Conservation (phyloP, 2,113 vertebrate genomes). For the Rousettus leschenaultii region DNA sequence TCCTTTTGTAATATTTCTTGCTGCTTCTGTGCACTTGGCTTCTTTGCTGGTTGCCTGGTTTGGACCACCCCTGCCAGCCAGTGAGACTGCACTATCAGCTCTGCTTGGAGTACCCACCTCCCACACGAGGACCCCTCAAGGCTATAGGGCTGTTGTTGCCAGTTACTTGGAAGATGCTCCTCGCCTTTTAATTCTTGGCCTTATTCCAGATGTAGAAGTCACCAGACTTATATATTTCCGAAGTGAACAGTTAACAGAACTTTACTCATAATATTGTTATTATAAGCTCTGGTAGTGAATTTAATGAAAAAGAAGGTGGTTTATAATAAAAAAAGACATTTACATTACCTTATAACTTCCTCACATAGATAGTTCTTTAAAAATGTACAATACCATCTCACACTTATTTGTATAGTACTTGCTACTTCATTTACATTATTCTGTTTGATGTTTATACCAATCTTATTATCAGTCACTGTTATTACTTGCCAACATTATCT, state of each 20-base stretch:
- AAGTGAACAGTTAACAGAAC: neutral
- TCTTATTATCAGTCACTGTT: neutral
- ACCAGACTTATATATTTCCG: neutral
- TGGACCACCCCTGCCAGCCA: neutral
- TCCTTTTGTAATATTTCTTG: neutral
- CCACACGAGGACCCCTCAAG: neutral
- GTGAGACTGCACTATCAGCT: neutral
- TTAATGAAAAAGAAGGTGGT: neutral
- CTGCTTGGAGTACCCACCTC: too few relatives aligned
- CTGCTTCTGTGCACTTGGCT: too few relatives aligned
- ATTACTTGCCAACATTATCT: neutral
- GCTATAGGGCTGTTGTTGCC: neutral
- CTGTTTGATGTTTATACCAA: neutral
- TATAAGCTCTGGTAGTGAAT: neutral
- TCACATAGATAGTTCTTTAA: neutral
- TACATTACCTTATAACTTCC: neutral
- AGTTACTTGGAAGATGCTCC: neutral
- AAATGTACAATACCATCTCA: neutral
- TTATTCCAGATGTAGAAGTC: neutral
- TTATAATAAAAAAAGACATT: neutral
- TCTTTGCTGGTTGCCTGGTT: neutral
- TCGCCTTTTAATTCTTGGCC: neutral
- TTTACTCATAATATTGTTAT: neutral
- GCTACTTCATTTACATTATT: neutral
- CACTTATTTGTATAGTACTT: neutral